Percentiles rank a stretch among this genome's conserved stretches.
These are phyloP conservation scores for Apostichopus californicus DNA, from an alignment of 35 echinoderm and acorn worm species.

Conservation along the genomic window DNA sequence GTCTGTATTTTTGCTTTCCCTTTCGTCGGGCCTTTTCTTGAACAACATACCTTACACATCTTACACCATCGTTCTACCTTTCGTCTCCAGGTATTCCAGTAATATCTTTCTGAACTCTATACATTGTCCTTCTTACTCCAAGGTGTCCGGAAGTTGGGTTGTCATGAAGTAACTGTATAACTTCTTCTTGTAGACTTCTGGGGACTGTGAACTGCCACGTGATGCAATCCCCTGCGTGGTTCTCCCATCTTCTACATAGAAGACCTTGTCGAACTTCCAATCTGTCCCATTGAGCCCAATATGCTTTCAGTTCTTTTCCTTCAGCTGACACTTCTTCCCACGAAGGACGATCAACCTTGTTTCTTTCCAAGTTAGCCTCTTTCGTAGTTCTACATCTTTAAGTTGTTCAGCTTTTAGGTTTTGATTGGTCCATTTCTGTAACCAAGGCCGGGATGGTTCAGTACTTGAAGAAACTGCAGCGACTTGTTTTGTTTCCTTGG, in stretches of 20 bases:
- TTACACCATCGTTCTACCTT: neutral
- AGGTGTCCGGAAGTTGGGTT: constrained; percentile 44
- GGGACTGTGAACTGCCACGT: constrained; percentile 49
- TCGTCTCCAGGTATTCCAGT: constrained; percentile 39
- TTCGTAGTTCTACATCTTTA: constrained; percentile 24
- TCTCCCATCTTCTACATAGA: neutral
- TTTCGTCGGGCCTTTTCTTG: neutral
- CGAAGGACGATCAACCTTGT: neutral
- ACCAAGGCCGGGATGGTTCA: neutral
- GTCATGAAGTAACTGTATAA: constrained; percentile 28
- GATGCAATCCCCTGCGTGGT: constrained; percentile 15
- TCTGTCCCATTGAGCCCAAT: no score
- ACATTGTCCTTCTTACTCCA: constrained; percentile 41
- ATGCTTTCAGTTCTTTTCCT: neutral
- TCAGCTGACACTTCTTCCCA: neutral
- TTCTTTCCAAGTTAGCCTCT: neutral
- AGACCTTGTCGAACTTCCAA: no score
- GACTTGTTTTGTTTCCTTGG: no score
- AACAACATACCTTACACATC: constrained; percentile 8
- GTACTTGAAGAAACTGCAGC: neutral
- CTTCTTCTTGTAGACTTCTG: neutral
- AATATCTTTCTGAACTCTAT: constrained; percentile 25
- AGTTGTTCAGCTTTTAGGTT: constrained; percentile 38
- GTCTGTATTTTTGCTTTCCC: neutral
- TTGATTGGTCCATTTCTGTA: neutral